Evolutionary conservation across 1,140 invertebrate genomes (phyloP), one percentile per base, ranked within the genome.

Genomic region (Drosophila kepulauana): DNA sequence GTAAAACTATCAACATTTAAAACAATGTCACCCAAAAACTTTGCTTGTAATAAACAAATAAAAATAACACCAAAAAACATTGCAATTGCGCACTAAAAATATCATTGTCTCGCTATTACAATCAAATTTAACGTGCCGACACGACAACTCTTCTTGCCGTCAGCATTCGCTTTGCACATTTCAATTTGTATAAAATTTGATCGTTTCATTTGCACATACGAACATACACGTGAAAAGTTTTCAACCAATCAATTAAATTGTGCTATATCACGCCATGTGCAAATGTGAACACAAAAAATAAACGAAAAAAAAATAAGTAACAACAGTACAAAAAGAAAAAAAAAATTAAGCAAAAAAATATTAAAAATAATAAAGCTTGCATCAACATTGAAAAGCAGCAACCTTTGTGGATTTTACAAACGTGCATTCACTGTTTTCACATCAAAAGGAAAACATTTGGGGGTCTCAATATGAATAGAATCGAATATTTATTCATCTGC

Each of bases 361-460:
- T 25, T 5, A 16, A 16, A 49, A 48, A 58, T 28, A 59, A 30
- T 30, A 59, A 5, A 30, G 28, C 20, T 15, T 54, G 13, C n/a
- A 33, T 15, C 51, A 54, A 54, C 28, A 54, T 33, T 54, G 51
- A 33, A 25, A 13, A 33, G 16, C 48, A 20, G 51, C 51, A 54
- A 54, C 51, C n/a, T 54, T 54, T 54, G 51, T 54, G 28, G 51
- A 54, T 54, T 51, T 54, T 33, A 54, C 51, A 54, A 25, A 13
- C 20, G 51, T 8, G 3, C 13, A 54, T 33, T 15, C n/a, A 25
- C 20, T 54, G 6, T 54, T 54, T 54, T 54, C 5, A 54, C 51
- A 54, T 54, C 28, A 33, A 54, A 54, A 54, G 28, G 28, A 33
- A 54, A 54, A 54, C 51, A 54, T 54, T 54, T 54, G 28, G 33